Evolutionary conservation across 92 coral and sea anemone genomes (phyloP), one percentile per base, ranked within the genome.

Genomic region (Porites evermanni): DNA sequence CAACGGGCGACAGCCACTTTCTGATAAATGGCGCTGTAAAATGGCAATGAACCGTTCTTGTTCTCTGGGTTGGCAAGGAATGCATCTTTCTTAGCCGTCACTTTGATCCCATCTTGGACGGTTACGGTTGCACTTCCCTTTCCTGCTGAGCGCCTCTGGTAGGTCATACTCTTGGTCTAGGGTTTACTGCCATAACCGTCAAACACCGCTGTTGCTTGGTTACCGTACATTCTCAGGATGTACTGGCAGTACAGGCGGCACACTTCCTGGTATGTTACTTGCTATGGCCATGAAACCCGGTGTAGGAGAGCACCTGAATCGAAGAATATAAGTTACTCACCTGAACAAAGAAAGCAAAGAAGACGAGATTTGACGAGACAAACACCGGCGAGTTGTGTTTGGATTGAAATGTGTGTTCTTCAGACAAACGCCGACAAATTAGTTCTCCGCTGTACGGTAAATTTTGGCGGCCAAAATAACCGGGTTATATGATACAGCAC

Each of bases 11-110:
- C 75, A 80, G 63, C 50, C 53, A 63, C 6, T 21, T 64, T 74
- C 44, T 74, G 78, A n/a, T 18, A 86, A 76, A 32, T 7, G 24
- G 16, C 23, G 16, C 2, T 6, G 3, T 6, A 53, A 53, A 3
- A 53, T 53, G 59, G 59, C 12, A 8, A 53, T 53, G 59, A 53
- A 53, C 11, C 8, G 59, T 53, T 53, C 59, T 53, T 70, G 52
- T 29, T 32, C 52, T 80, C 50, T 6, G 65, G 18, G 53, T 86
- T 86, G 12, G 89, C 50, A 7, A 81, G 81, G 72, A 69, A 76
- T 1, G 58, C 26, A 20, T 86, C 88, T 56, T 75, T 90, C 78
- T 86, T 90, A 72, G 38, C 29, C 24, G 59, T 67, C 7, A 79
- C 78, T 14, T 60, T 70, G 86, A 79, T 84, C 59, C 8, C 59